Percentiles rank a stretch among this genome's conserved stretches.
phyloP scores from a whole-genome alignment of 1,140 invertebrate genomes.

The Formica exsecta region DNA sequence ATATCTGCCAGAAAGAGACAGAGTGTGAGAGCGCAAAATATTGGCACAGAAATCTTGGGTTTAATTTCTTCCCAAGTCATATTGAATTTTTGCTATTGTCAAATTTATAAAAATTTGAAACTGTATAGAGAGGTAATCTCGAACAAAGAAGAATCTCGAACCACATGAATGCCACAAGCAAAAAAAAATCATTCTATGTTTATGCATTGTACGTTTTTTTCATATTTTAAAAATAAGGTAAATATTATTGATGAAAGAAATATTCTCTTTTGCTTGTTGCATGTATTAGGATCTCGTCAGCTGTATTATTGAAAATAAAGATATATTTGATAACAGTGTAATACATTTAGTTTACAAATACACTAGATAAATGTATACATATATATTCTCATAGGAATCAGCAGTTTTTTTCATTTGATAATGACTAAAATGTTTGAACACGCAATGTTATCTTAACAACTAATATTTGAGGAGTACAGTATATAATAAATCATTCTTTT shows the following conservation, averaged over 20 bases:
- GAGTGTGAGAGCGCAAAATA: constrained; percentile 53
- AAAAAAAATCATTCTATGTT: too few species aligned
- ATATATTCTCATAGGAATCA: neutral
- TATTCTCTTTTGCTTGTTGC: too few species aligned
- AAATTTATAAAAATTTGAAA: constrained; percentile 38
- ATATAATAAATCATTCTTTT: neutral
- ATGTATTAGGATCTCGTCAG: constrained; percentile 2
- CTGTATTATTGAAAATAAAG: constrained; percentile 46
- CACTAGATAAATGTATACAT: constrained; percentile 18
- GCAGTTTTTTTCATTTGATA: neutral
- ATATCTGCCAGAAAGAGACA: constrained; percentile 38
- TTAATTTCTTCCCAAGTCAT: constrained; percentile 69
- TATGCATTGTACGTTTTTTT: too few species aligned
- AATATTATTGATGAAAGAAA: too few species aligned
- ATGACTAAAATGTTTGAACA: constrained; percentile 29
- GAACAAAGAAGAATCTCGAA: constrained; percentile 24
- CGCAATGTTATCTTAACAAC: neutral
- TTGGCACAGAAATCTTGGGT: constrained; percentile 55
- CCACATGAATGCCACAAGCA: neutral
- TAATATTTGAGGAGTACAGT: constrained; percentile 7
- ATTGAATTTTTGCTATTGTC: constrained; percentile 28
- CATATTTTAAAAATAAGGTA: too few species aligned
- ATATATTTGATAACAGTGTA: constrained; percentile 34
- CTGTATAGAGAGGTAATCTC: neutral
- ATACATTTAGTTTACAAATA: constrained; percentile 17